A percentile compares a stretch with the other conserved stretches of the same genome.
phyloP scores from a whole-genome alignment of 1,140 invertebrate species.

The Trichonephila clavipes region DNA sequence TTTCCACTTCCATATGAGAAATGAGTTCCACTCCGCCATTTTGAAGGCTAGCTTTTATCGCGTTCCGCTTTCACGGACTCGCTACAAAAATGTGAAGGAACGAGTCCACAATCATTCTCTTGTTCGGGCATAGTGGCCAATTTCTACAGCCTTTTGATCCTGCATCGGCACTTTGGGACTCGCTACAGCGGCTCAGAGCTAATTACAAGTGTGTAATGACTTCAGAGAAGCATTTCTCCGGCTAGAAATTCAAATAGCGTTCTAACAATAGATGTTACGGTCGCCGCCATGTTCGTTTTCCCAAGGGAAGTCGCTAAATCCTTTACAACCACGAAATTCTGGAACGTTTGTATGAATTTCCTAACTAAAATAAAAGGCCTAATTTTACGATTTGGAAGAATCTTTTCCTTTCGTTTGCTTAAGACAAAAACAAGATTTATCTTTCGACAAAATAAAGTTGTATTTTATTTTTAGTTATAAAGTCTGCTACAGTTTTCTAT shows the following conservation, averaged over 20 bases:
- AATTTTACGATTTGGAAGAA: not conserved
- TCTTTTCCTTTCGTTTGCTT: not conserved
- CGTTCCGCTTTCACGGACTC: not conserved
- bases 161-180: conserved; percentile 39
- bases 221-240: conserved; percentile 35
- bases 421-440: not conserved
- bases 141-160: conserved; percentile 62
- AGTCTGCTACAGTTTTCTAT: too few relatives aligned
- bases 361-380: not conserved
- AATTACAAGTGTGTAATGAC: conserved; percentile 61
- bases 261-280: conserved; percentile 23
- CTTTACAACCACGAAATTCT: not conserved
- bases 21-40: not conserved
- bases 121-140: not conserved
- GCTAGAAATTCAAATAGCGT: conserved; percentile 42
- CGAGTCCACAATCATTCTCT: not conserved
- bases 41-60: conserved; percentile 35
- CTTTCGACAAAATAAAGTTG: not conserved
- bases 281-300: not conserved
- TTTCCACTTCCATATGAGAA: conserved; percentile 10
- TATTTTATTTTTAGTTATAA: too few relatives aligned
- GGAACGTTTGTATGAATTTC: not conserved
- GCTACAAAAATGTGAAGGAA: conserved; percentile 13
- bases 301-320: not conserved
- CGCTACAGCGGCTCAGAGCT: conserved; percentile 18